Base-by-base conservation (phyloP, 2,888 invertebrate genomes). In the Lasioglossum malachurum region DNA sequence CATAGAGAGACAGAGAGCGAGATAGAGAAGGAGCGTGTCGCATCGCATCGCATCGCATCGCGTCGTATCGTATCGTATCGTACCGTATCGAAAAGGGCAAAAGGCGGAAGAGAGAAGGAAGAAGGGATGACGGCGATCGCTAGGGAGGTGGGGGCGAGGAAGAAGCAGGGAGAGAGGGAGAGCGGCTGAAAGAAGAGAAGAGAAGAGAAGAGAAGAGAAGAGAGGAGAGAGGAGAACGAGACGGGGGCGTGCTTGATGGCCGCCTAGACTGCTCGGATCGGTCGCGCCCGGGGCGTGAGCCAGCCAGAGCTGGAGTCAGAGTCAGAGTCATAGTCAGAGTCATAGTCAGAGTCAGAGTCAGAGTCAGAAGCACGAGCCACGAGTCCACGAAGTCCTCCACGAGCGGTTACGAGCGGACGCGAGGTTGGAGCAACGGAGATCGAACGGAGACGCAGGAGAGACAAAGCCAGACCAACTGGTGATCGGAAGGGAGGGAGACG, bases 281-380 rank as follows among this genome's bases (percentile, higher is more conserved):
- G 92, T 94, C 94, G 94, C 94, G 94, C 94, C 93, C 92, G 94
- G 94, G 94, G 94, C 94, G 94, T 94, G 94, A 94, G 93, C 90
- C 93, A 89, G 90, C 86, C 88, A 31, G 64, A 60, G 60, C 27
- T n/a, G 4, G 1, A 60, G 57, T 14, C 57, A 12, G n/a, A 60
- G 27, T 14, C 60, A 14, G 31, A 64, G 64, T 14, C 60, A 87
- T 84, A 84, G 57, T n/a, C 57, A 57, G n/a, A 57, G 57, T 10
- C 23, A 57, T 3, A 57, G n/a, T n/a, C 57, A 57, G 10, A 46
- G 46, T 46, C 10, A n/a, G 53, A 57, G 53, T 12, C 57, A 12
- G 60, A 64, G 64, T 19, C 64, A 87, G 86, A 84, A 89, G 84
- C 87, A 77, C 83, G 75, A 89, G 88, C 78, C 87, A 80, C 83